phyloP scores from a whole-genome alignment of 2,888 invertebrate species.

The Xylocampa areola region DNA sequence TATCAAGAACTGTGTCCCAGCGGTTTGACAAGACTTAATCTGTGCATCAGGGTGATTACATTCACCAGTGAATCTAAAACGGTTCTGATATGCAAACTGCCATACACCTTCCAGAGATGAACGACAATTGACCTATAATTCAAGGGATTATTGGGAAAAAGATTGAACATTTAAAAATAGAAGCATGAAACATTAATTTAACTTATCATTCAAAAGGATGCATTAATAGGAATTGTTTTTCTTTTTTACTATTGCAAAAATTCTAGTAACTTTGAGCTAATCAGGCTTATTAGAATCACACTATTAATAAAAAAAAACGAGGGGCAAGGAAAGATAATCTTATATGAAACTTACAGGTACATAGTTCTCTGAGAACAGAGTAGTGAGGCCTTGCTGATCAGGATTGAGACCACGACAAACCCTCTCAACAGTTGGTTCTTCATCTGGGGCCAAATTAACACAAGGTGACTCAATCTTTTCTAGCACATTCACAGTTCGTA shows the following conservation, averaged over 20 bases:
- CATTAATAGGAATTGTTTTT: too few species aligned
- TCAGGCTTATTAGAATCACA: conserved; percentile 19
- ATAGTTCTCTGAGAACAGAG: conserved; percentile 96
- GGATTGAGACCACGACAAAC: conserved; percentile 93
- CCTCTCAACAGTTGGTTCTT: conserved; percentile 93
- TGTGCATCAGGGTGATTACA: conserved; percentile 96
- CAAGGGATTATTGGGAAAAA: not conserved
- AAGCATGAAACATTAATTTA: too few species aligned
- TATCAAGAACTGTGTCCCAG: conserved; percentile 98
- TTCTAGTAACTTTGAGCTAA: too few species aligned
- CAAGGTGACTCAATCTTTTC: conserved; percentile 97
- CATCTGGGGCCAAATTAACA: conserved; percentile 91
- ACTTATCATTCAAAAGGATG: too few species aligned
- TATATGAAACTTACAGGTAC: conserved; percentile 90
- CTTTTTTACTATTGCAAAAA: too few species aligned
- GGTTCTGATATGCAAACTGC: conserved; percentile 97
- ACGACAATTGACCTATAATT: conserved; percentile 94
- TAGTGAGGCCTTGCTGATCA: conserved; percentile 95
- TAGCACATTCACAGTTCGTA: conserved; percentile 96
- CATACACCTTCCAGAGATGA: conserved; percentile 98
- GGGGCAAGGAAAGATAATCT: conserved; percentile 17
- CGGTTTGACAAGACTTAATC: conserved; percentile 98
- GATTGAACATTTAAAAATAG: not conserved
- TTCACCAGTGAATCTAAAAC: conserved; percentile 97
- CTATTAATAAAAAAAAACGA: too few species aligned